Evolutionary conservation across 2,113 vertebrate species (phyloP).

Genomic region (Alces alces): DNA sequence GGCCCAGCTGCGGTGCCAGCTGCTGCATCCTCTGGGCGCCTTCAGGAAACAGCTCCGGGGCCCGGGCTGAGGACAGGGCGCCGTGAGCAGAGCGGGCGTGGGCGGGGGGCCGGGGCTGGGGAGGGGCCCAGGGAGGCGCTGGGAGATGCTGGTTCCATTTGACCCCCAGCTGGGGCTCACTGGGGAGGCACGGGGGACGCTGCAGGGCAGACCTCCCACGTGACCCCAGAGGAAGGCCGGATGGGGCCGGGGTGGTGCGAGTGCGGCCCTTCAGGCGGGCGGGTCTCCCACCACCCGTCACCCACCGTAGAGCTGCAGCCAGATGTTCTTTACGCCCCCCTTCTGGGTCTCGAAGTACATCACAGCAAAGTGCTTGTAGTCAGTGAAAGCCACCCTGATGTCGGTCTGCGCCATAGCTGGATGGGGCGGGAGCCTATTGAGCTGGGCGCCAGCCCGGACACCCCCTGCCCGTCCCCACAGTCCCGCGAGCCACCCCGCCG

Average conservation of each 20-base stretch:
- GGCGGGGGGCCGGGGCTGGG: rapidly evolving
- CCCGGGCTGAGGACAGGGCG: background rate
- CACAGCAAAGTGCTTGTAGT: background rate
- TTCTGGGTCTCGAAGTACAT: background rate
- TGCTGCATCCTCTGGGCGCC: conserved; percentile 30
- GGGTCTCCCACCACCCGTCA: background rate
- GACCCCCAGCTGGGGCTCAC: rapidly evolving
- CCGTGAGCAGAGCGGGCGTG: background rate
- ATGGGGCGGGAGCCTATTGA: rapidly evolving
- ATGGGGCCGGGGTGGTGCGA: rapidly evolving
- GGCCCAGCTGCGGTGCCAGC: conserved; percentile 1
- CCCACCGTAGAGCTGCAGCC: background rate
- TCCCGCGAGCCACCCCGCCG: rapidly evolving
- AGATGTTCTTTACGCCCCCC: background rate
- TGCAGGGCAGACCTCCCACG: background rate
- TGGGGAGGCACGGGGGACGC: rapidly evolving
- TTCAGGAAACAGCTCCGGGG: background rate
- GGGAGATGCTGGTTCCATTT: too few species aligned
- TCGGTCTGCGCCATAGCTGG: background rate
- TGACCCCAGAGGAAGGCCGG: background rate
- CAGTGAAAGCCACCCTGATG: background rate
- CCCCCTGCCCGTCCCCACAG: rapidly evolving
- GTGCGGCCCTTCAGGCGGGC: background rate
- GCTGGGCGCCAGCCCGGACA: rapidly evolving
- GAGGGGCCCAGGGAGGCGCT: background rate